Evolutionary conservation across 2,797 vertebrate genomes (phyloP).

Genomic region (Enteromius unitaeniatus): DNA sequence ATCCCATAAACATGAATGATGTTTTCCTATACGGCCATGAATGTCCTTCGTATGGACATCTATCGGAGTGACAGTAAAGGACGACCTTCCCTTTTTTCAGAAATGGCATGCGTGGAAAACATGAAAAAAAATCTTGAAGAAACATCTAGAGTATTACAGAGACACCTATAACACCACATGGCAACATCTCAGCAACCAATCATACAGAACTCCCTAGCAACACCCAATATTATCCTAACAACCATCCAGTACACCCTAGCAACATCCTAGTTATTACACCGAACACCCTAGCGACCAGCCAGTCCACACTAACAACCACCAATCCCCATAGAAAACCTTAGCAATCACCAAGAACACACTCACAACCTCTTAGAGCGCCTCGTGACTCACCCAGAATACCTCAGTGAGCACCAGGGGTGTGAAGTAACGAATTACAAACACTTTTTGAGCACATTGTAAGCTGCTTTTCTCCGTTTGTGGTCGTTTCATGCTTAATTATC

Average conservation of each 20-base stretch:
- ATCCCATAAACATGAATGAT: conserved; percentile 41
- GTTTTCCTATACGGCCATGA: conserved; percentile 23
- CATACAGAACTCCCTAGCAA: neutral
- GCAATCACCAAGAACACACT: no score
- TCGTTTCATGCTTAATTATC: no score
- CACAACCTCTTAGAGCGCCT: no score
- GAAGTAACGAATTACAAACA: no score
- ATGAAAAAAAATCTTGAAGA: neutral
- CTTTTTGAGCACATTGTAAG: no score
- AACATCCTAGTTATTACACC: neutral
- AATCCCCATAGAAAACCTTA: no score
- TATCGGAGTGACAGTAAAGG: conserved; percentile 29
- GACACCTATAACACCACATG: neutral
- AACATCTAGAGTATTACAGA: neutral
- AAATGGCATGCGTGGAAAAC: neutral
- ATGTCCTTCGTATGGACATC: conserved; percentile 31
- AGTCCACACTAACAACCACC: neutral
- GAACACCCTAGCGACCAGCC: neutral
- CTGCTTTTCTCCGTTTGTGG: no score
- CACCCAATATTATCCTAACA: neutral
- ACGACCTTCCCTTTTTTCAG: conserved; percentile 4
- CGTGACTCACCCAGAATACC: neutral
- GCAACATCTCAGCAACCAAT: neutral
- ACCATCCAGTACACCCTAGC: neutral
- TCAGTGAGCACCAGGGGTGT: neutral